A percentile compares a stretch with the other conserved stretches of the same genome.
These are phyloP conservation scores for Choloepus didactylus DNA, from an alignment of 2,797 vertebrate genomes.

Conservation along the genomic window DNA sequence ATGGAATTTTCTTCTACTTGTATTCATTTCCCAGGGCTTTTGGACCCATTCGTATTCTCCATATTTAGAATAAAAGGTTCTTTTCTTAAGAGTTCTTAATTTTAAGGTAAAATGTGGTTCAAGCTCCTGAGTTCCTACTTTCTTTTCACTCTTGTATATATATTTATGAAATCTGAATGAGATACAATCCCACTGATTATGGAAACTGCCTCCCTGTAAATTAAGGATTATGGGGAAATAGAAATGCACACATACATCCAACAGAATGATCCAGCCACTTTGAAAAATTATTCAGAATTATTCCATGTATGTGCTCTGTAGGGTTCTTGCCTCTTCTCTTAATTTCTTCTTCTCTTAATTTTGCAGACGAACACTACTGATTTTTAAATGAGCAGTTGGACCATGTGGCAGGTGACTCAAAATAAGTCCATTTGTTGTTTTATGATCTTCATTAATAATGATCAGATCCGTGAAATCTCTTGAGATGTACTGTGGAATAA, in stretches of 20 bases:
- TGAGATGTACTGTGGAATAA: conserved; percentile 96
- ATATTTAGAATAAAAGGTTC: conserved; percentile 94
- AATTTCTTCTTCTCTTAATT: conserved; percentile 91
- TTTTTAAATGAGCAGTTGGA: conserved; percentile 98
- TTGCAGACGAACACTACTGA: conserved; percentile 96
- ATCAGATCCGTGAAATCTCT: conserved; percentile 96
- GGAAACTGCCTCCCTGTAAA: conserved; percentile 98
- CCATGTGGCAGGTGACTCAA: conserved; percentile 97
- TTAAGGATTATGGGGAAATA: conserved; percentile 97
- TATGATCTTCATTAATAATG: conserved; percentile 96
- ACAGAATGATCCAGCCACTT: conserved; percentile 96
- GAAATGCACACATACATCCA: conserved; percentile 95
- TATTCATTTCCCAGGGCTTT: conserved; percentile 99
- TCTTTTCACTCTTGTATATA: conserved; percentile 98
- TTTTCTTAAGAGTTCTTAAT: conserved; percentile 97
- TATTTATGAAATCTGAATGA: conserved; percentile 99
- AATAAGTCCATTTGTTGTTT: conserved; percentile 96
- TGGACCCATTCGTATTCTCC: conserved; percentile 99
- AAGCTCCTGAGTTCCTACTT: conserved; percentile 98
- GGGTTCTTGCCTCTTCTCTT: conserved; percentile 99
- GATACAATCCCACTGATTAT: conserved; percentile 98
- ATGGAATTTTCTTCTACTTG: conserved; percentile 97
- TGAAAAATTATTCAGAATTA: conserved; percentile 98
- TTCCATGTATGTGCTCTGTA: conserved; percentile 94
- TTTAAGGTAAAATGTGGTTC: conserved; percentile 98